Percentiles rank a stretch among this genome's conserved stretches.
phyloP scores from a whole-genome alignment of 2,113 vertebrate genomes.

The Podarcis muralis region DNA sequence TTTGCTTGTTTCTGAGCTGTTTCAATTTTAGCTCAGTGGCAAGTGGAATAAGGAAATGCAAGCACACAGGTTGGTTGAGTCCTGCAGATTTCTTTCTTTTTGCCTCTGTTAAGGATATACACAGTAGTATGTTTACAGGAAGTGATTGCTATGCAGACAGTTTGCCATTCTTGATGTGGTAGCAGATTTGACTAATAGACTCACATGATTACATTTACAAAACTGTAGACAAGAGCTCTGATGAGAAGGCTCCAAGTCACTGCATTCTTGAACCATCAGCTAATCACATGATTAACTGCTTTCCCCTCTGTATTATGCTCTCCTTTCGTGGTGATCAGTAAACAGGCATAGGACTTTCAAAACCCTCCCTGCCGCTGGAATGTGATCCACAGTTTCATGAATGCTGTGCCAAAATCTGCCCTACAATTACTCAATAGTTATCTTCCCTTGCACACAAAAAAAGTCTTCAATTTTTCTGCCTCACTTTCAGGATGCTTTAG shows the following conservation, averaged over 20 bases:
- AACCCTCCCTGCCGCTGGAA: conserved; percentile 57
- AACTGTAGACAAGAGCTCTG: conserved; percentile 37
- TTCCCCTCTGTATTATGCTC: conserved; percentile 21
- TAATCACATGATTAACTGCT: conserved; percentile 26
- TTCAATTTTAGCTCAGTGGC: conserved; percentile 45
- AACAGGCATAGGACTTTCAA: conserved; percentile 34
- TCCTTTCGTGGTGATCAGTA: conserved; percentile 44
- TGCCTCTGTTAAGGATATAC: conserved; percentile 33
- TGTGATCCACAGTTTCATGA: not conserved
- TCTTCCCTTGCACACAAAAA: no score
- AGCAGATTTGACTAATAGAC: conserved; percentile 41
- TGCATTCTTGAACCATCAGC: conserved; percentile 41
- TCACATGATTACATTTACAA: conserved; percentile 44
- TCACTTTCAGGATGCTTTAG: no score
- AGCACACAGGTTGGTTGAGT: conserved; percentile 37
- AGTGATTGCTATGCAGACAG: conserved; percentile 60
- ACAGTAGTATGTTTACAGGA: conserved; percentile 62
- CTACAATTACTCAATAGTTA: no score
- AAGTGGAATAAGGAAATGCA: conserved; percentile 56
- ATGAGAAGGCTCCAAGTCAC: conserved; percentile 50
- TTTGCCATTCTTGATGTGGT: conserved; percentile 36
- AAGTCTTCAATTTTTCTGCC: not conserved
- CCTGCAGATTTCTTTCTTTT: conserved; percentile 23
- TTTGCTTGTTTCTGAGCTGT: conserved; percentile 7
- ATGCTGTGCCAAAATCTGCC: no score